Percentiles rank a stretch among this genome's conserved stretches.
Conservation (phyloP, 2,888 invertebrate genomes). For the Phragmatobia fuliginosa region DNA sequence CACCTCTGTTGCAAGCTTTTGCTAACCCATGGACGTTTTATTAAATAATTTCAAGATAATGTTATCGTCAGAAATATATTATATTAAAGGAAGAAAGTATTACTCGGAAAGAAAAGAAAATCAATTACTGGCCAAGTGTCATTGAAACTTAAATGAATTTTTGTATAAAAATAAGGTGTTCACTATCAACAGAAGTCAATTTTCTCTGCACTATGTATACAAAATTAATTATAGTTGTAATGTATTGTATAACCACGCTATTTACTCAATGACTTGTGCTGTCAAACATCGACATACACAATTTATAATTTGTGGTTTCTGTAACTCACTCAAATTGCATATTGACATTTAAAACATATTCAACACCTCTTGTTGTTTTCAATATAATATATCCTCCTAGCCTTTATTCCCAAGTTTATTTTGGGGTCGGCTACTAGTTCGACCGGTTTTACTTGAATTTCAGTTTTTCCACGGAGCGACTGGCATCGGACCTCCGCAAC, state of each 20-base stretch:
- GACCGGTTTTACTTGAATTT: no score
- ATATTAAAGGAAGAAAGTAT: background rate
- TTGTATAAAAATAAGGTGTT: background rate
- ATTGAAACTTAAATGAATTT: background rate
- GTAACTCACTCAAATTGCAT: background rate
- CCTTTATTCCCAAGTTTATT: no score
- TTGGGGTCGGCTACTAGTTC: no score
- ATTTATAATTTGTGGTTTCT: constrained; percentile 1
- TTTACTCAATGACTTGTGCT: background rate
- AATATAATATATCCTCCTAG: no score
- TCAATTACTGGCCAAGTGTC: background rate
- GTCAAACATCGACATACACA: background rate
- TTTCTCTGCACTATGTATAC: background rate
- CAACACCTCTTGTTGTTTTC: background rate
- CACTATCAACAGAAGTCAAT: background rate
- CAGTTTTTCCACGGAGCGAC: no score
- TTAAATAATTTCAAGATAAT: no score
- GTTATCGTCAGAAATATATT: background rate
- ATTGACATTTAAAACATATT: background rate
- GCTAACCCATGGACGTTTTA: no score
- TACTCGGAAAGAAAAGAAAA: background rate
- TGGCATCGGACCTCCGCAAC: no score
- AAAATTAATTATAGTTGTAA: background rate
- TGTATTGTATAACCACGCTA: background rate
- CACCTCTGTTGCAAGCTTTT: background rate